Base-by-base conservation (phyloP, 2,797 vertebrate species). In the Brachyrhaphis roseni region DNA sequence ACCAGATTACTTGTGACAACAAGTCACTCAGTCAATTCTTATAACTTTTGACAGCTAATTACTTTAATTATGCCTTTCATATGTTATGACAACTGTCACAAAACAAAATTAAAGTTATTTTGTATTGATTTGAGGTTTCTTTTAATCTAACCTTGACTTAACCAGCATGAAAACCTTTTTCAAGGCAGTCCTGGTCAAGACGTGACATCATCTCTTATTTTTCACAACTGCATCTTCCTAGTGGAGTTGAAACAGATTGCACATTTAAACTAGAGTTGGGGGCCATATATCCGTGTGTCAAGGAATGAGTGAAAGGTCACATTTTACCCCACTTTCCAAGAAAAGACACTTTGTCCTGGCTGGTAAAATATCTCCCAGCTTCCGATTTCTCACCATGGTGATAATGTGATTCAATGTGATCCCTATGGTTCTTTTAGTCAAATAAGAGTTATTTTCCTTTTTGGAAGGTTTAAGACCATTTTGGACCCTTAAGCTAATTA, bases 381-480 rank as follows among this genome's bases (percentile, higher is more conserved):
- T 78, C 76, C 39, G 12, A 49, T 80, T 78, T 84, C 62, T 88
- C 83, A 90, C 87, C 82, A 86, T 90, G 86, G 89, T 79, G 88
- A 92, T 86, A 87, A 89, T 86, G 81, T 72, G 66, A 79, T 83
- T 87, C 81, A 77, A 86, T 46, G 53, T 75, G 79, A 64, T 79
- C 81, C 79, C 49, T 71, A 76, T 23, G 49, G 55, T 39, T 76
- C 78, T 78, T 28, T 46, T 34, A 5, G 59, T 86, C 72, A 59
- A 51, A 72, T 34, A 78, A 77, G 23, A 71, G 49, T 26, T 74
- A 77, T 47, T 20, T 16, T 16, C 16, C 20, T 62, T 81, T 66
- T 80, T 74, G 26, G 62, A 53, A 43, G 62, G 3, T 49, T 41
- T 20, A 72, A 75, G 68, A 47, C 26, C 57, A 10, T n/a, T 74